Conservation (phyloP, 2,888 invertebrate species). For the Deilephila porcellus region DNA sequence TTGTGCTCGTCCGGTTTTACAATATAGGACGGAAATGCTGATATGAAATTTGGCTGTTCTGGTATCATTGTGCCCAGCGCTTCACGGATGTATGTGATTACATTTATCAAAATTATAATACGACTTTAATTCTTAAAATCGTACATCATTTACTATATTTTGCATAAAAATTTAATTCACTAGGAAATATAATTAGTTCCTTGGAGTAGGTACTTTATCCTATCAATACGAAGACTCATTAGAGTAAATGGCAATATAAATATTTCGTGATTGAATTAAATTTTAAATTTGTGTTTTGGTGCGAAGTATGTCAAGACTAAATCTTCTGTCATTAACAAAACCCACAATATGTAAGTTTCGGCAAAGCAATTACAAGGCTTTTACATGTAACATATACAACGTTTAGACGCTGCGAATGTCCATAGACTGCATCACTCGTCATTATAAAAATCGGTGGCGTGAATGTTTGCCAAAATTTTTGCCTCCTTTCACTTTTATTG, state of each 20-base stretch:
- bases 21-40: too few species aligned
- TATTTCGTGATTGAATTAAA: background rate
- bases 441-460: background rate
- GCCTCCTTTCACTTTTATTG: conserved; percentile 4
- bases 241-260: background rate
- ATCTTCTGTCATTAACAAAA: background rate
- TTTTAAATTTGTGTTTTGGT: background rate
- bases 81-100: too few species aligned
- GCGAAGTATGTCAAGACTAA: background rate
- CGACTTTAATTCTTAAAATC: too few species aligned
- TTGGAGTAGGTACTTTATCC: too few species aligned
- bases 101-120: too few species aligned
- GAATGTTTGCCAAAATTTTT: conserved; percentile 18
- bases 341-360: background rate
- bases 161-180: too few species aligned
- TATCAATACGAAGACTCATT: too few species aligned
- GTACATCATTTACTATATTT: too few species aligned
- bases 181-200: too few species aligned
- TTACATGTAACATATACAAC: conserved; percentile 5
- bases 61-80: too few species aligned
- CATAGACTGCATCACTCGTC: background rate
- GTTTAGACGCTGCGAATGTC: background rate
- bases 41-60: too few species aligned
- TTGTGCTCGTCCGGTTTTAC: too few species aligned
- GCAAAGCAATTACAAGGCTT: conserved; percentile 3